A percentile compares a stretch with the other conserved stretches of the same genome.
These are phyloP conservation scores for Episyrphus balteatus DNA, from an alignment of 1,140 invertebrate genomes.

Conservation along the genomic window DNA sequence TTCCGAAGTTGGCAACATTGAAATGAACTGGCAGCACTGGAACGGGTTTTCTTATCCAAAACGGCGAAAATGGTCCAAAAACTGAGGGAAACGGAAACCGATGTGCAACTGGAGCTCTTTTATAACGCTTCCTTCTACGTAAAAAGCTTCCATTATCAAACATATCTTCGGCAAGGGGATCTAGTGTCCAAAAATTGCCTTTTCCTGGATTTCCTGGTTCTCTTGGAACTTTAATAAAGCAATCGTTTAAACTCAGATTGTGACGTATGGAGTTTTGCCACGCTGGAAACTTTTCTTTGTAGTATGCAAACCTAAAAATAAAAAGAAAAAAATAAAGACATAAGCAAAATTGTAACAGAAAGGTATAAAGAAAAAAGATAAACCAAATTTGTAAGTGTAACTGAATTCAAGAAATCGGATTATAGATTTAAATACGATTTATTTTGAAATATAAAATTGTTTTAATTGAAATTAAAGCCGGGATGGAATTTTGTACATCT, in stretches of 20 bases:
- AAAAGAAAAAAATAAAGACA: conserved; percentile 1
- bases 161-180: conserved; percentile 96
- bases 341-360: no score
- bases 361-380: no score
- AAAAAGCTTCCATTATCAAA: conserved; percentile 99
- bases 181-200: conserved; percentile 98
- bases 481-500: no score
- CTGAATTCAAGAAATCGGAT: no score
- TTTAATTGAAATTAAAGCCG: no score
- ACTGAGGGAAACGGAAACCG: conserved; percentile 36
- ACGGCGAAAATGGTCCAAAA: conserved; percentile 35
- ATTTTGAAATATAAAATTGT: no score
- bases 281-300: conserved; percentile 87
- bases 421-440: no score
- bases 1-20: conserved; percentile 31
- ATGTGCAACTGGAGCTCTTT: conserved; percentile 54
- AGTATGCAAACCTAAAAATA: conserved; percentile 70
- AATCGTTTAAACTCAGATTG: conserved; percentile 96
- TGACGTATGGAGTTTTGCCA: conserved; percentile 97
- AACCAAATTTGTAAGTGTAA: no score
- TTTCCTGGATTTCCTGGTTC: conserved; percentile 98
- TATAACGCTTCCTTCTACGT: conserved; percentile 87
- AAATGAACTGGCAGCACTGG: conserved; percentile 39
- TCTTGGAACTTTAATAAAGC: conserved; percentile 96
- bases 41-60: conserved; percentile 42